phyloP scores from a whole-genome alignment of 2,797 vertebrate genomes.

The Pyrocephalus nanus region DNA sequence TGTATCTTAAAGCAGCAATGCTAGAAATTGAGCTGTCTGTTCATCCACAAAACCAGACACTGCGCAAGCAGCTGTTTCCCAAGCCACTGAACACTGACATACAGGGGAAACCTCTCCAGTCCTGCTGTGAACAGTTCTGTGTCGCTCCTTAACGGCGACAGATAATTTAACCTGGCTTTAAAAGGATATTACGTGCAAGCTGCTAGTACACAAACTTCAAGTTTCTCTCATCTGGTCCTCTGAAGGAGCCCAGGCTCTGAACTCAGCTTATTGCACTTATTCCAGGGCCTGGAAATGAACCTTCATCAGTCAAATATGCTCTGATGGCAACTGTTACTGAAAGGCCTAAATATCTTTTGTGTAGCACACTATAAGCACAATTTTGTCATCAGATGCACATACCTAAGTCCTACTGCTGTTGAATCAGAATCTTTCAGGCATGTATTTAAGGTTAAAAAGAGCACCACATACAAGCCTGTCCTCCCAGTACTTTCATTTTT shows the following conservation, averaged over 20 bases:
- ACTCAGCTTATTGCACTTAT: neutral
- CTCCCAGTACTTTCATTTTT: neutral
- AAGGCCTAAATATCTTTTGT: neutral
- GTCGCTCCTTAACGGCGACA: neutral
- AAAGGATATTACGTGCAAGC: neutral
- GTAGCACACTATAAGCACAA: neutral
- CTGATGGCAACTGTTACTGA: neutral
- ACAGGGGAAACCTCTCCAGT: neutral
- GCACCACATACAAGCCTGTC: neutral
- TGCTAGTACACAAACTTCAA: neutral
- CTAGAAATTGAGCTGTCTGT: constrained; percentile 29
- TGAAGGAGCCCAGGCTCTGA: neutral
- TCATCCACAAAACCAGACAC: constrained; percentile 24
- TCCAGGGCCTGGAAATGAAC: neutral
- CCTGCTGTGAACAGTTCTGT: constrained; percentile 33
- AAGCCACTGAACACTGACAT: constrained; percentile 16
- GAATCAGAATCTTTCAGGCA: neutral
- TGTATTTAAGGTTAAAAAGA: neutral
- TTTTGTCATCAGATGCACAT: neutral
- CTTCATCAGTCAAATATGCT: neutral
- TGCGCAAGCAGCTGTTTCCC: constrained; percentile 47
- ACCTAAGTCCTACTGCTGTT: neutral
- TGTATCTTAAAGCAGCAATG: constrained; percentile 21
- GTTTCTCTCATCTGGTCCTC: neutral
- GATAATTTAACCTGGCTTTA: constrained; percentile 36